A percentile compares a stretch with the other conserved stretches of the same genome.
Evolutionary conservation across 2,797 vertebrate genomes (phyloP).

Genomic region (Mareca strepera): DNA sequence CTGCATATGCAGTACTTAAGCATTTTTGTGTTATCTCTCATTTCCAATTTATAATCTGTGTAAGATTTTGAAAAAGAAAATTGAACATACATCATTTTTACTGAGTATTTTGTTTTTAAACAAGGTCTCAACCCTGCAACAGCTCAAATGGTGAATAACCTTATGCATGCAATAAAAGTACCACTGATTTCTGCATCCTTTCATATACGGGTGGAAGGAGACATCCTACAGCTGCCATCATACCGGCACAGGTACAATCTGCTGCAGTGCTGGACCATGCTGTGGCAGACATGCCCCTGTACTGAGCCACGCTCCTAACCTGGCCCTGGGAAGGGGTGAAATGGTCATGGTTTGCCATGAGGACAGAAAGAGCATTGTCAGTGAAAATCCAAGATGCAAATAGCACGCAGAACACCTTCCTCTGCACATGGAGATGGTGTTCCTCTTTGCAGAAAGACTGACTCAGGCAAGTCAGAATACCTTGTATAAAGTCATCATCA

Average conservation of each 20-base stretch:
- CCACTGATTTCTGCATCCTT: not conserved
- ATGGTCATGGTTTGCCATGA: not conserved
- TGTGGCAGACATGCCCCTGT: not conserved
- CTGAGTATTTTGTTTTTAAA: not conserved
- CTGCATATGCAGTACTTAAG: slow-evolving; percentile 17
- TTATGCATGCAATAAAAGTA: not conserved
- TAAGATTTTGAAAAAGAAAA: not conserved
- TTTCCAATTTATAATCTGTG: not conserved
- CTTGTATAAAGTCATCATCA: not conserved
- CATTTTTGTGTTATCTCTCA: not conserved
- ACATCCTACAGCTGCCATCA: not conserved
- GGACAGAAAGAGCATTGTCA: not conserved
- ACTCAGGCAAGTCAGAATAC: not conserved
- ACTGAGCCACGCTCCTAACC: not conserved
- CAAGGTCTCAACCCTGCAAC: not conserved
- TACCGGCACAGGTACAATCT: not conserved
- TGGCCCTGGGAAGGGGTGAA: not conserved
- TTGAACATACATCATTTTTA: not conserved
- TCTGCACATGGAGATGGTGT: not conserved
- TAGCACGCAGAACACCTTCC: not conserved
- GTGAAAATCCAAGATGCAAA: not conserved
- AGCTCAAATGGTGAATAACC: not conserved
- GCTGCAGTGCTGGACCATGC: too few relatives aligned
- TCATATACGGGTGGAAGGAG: not conserved
- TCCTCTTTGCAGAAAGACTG: not conserved